A percentile compares a stretch with the other conserved stretches of the same genome.
phyloP scores from a whole-genome alignment of 2,113 vertebrate species.

The Petrocephalus microphthalmus region DNA sequence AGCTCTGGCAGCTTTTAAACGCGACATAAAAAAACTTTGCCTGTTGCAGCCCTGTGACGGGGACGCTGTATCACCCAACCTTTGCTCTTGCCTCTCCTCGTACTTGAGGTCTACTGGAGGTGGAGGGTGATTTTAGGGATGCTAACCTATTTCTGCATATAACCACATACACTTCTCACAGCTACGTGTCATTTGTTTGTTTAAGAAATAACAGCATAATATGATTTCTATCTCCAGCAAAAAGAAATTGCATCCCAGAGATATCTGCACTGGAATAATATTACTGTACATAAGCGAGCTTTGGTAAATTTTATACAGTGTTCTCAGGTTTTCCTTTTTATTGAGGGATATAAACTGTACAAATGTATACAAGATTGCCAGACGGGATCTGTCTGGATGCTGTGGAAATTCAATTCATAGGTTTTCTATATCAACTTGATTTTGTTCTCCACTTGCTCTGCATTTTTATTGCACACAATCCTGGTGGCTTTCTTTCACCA shows the following conservation, averaged over 20 bases:
- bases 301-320: conserved; percentile 51
- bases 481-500: conserved; percentile 5
- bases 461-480: conserved; percentile 17
- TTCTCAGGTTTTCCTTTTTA: conserved; percentile 47
- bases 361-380: conserved; percentile 38
- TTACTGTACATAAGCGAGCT: conserved; percentile 38
- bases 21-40: background rate
- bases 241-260: background rate
- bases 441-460: conserved; percentile 24
- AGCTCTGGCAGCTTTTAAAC: background rate
- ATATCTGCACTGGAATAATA: background rate
- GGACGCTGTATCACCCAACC: background rate
- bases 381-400: conserved; percentile 24
- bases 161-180: conserved; percentile 33
- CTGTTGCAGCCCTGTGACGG: background rate
- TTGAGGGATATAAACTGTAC: conserved; percentile 41
- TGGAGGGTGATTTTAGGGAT: conserved; percentile 33
- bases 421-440: conserved; percentile 27
- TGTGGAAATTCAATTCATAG: conserved; percentile 39
- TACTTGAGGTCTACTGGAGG: background rate
- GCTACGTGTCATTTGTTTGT: conserved; percentile 35
- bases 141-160: conserved; percentile 32
- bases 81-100: background rate
- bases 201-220: conserved; percentile 35
- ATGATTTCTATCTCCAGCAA: background rate